Evolutionary conservation across 2,888 invertebrate species (phyloP).

Genomic region (Nyleta sp.): DNA sequence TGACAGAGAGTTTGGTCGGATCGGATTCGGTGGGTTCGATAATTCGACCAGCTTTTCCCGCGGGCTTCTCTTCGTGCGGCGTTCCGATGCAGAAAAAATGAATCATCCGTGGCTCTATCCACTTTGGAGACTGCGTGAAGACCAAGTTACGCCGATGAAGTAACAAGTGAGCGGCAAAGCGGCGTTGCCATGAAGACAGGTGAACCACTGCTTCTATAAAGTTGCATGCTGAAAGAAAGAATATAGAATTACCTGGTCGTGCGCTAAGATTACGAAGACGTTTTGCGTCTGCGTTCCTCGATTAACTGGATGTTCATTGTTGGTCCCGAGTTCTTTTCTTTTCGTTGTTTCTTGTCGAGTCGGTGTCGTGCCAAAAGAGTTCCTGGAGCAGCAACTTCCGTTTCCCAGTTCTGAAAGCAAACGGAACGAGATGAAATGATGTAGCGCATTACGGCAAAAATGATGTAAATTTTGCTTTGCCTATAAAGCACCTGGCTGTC

Average conservation of each 20-base stretch:
- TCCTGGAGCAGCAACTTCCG: background rate
- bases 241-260: constrained; percentile 20
- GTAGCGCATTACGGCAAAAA: constrained; percentile 2
- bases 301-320: too few relatives aligned
- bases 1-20: background rate
- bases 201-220: constrained; percentile 76
- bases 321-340: too few relatives aligned
- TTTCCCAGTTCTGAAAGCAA: background rate
- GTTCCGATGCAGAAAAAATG: constrained; percentile 69
- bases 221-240: constrained; percentile 37
- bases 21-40: background rate
- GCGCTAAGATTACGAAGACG: background rate
- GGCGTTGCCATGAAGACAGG: constrained; percentile 82
- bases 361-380: too few relatives aligned
- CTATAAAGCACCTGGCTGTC: background rate
- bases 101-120: constrained; percentile 74
- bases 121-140: constrained; percentile 77
- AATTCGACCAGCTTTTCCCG: background rate
- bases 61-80: background rate
- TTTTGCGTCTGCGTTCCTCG: too few relatives aligned
- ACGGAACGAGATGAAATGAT: background rate
- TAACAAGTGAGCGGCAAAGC: constrained; percentile 82
- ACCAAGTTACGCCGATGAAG: constrained; percentile 79
- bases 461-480: constrained; percentile 11
- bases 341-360: too few relatives aligned